phyloP scores from a whole-genome alignment of 2,113 vertebrate species.

The Lichenostomus cassidix region DNA sequence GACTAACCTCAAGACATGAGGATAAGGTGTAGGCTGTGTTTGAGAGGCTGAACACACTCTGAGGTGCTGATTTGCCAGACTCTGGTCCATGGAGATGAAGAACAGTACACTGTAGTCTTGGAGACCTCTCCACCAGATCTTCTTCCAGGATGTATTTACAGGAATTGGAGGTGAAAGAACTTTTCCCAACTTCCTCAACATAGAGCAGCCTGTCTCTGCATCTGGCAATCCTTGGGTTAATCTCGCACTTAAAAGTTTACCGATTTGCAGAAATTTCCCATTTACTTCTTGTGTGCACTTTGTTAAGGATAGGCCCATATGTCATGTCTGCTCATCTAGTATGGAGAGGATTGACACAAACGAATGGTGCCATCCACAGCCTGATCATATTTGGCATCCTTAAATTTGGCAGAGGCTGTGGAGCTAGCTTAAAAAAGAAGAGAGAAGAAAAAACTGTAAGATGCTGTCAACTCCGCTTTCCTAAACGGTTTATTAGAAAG shows the following conservation, averaged over 20 bases:
- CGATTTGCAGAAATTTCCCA: background rate
- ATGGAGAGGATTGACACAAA: conserved; percentile 29
- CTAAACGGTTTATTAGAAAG: conserved; percentile 43
- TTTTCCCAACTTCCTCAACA: background rate
- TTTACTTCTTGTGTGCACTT: conserved; percentile 6
- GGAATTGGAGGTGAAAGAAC: background rate
- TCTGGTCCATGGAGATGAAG: background rate
- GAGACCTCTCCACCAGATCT: background rate
- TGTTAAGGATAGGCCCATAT: conserved; percentile 13
- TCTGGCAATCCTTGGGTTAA: conserved; percentile 1
- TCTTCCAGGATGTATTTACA: background rate
- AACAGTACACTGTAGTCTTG: background rate
- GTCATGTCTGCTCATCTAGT: conserved; percentile 41
- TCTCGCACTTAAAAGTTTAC: background rate
- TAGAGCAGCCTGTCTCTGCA: background rate
- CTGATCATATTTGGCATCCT: conserved; percentile 29
- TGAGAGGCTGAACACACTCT: background rate
- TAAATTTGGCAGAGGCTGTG: conserved; percentile 23
- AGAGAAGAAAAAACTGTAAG: background rate
- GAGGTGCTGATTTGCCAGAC: background rate
- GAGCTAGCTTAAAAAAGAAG: conserved; percentile 28
- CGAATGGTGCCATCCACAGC: conserved; percentile 18
- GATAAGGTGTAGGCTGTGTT: background rate
- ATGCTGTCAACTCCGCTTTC: conserved; percentile 50
- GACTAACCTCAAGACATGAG: background rate